These are phyloP conservation scores for Rotaria magnacalcarata DNA, from an alignment of 2,888 invertebrate genomes.

Conservation along the genomic window DNA sequence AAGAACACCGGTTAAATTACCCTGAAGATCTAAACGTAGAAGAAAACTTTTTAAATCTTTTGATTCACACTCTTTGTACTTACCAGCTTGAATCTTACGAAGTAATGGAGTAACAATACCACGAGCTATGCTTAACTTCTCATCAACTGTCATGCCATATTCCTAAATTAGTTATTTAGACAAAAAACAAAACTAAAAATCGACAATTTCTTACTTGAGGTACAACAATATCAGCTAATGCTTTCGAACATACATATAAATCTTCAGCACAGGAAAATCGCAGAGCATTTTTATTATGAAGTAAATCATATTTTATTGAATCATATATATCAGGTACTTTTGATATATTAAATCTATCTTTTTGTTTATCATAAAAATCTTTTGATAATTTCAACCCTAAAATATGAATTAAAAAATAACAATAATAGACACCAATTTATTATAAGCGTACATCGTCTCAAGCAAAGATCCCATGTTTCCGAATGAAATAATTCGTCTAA, in stretches of 20 bases:
- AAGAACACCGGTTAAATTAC: conserved; percentile 44
- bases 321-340: conserved; percentile 99
- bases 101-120: conserved; percentile 92
- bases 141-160: conserved; percentile 88
- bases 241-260: conserved; percentile 84
- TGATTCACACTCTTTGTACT: too few species aligned
- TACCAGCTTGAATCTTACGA: conserved; percentile 70
- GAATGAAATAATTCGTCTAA: conserved; percentile 74
- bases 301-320: conserved; percentile 93
- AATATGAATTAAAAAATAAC: too few species aligned
- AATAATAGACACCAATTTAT: not conserved
- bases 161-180: conserved; percentile 62
- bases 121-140: conserved; percentile 91
- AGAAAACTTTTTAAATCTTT: too few species aligned
- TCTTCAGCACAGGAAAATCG: conserved; percentile 65
- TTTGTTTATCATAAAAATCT: conserved; percentile 65
- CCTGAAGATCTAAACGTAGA: conserved; percentile 34
- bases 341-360: conserved; percentile 79
- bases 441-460: conserved; percentile 65
- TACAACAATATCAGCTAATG: conserved; percentile 94
- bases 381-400: conserved; percentile 88
- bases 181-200: not conserved
- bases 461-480: conserved; percentile 97
- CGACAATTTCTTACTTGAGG: conserved; percentile 67
- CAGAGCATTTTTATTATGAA: conserved; percentile 90